Base-by-base conservation (phyloP, 2,113 vertebrate genomes). In the Corythoichthys intestinalis region DNA sequence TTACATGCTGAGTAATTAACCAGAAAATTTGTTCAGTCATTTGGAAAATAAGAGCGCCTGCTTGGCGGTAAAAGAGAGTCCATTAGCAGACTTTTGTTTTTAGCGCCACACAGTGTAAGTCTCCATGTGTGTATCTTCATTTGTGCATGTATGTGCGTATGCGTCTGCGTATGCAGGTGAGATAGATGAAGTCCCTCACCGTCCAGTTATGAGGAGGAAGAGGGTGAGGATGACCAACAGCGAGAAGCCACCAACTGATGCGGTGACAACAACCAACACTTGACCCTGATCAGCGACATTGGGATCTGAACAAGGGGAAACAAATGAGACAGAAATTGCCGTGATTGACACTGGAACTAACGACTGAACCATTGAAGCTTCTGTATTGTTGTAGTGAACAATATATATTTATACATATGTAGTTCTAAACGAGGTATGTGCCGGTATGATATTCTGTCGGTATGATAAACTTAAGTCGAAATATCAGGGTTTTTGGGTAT, bases 171-270 rank as follows among this genome's bases (percentile, higher is more conserved):
- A n/a, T 46, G 20, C n/a, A 13, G 20, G 41, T 13, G 12, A 28
- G 61, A 4, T 12, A 10, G 39, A 20, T 4, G 2, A 53, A 49
- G 62, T 41, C 49, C 47, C 78, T 92, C 93, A 98, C 97, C 97
- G 93, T 67, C 97, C 97, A 48, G 97, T 99, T 87, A 99, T 99
- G 70, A 99, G 91, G 84, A 98, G 96, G 90, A 99, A 99, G 68
- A 99, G 92, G 17, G 96, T 99, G 41, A 99, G 96, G 83, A 99
- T 98, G 86, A 99, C 92, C 14, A 99, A 83, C 14, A 98, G 93
- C 35, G 97, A 96, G 88, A 98, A 98, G 77, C 96, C 96, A 38
- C 97, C 97, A 6, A 99, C 97, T 2, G 97, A 94, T 0, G 97
- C 97, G 0, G 96, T 98, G 78, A 96, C 96, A 52, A 99, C 96